phyloP scores from a whole-genome alignment of 2,888 invertebrate genomes.

The Pheosia gnoma region DNA sequence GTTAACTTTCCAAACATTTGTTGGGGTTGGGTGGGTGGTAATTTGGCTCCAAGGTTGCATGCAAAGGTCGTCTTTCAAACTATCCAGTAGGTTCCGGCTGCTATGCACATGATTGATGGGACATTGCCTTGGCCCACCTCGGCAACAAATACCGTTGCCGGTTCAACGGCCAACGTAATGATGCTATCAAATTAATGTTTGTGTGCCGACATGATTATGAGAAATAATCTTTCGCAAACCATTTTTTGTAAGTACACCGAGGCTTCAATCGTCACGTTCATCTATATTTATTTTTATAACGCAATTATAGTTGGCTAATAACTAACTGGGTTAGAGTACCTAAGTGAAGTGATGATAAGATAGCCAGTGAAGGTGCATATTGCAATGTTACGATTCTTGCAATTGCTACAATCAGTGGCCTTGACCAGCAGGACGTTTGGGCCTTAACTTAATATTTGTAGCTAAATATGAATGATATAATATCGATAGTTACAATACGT shows the following conservation, averaged over 20 bases:
- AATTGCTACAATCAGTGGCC: no score
- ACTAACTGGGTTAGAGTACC: constrained; percentile 1
- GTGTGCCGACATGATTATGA: constrained; percentile 27
- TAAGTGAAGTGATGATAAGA: not conserved
- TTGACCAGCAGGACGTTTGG: no score
- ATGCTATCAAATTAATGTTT: constrained; percentile 39
- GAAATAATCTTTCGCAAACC: constrained; percentile 18
- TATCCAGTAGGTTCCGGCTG: constrained; percentile 61
- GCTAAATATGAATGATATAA: no score
- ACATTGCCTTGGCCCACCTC: constrained; percentile 36
- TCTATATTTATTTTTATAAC: not conserved
- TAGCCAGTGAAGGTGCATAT: no score
- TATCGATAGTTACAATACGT: no score
- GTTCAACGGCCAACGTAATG: constrained; percentile 55
- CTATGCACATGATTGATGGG: constrained; percentile 64
- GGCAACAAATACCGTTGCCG: constrained; percentile 40
- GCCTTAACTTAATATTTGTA: no score
- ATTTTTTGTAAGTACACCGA: constrained; percentile 16
- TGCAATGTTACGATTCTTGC: no score
- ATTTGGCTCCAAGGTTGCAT: constrained; percentile 61
- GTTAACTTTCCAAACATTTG: constrained; percentile 13
- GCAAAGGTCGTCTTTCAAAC: constrained; percentile 70
- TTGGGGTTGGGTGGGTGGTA: constrained; percentile 36
- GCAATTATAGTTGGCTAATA: constrained; percentile 1
- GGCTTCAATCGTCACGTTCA: constrained; percentile 2